Evolutionary conservation across 2,888 invertebrate genomes (phyloP), one percentile per base, ranked within the genome.

Genomic region (Adelognathus sp.): DNA sequence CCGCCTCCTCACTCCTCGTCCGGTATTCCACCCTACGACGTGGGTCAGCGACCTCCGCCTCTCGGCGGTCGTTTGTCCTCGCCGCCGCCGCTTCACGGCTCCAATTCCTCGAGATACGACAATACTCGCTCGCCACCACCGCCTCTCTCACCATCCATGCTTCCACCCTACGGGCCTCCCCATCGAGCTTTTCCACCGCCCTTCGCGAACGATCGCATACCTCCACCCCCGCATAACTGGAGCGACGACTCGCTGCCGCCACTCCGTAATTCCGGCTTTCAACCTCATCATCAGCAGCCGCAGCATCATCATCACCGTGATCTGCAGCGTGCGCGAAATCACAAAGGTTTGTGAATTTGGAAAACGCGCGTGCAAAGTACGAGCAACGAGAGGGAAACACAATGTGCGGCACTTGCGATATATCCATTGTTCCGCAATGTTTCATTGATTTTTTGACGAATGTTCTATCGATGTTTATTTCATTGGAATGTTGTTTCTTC

Each of bases 51-150:
- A 54, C 92, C 92, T 9, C 92, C 92, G 3, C 92, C 92, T 7
- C 86, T 92, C 21, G 91, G 91, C 50, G 91, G 89, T 27, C 87
- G 90, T 44, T 84, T 91, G 70, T 89, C 92, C 14, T 90, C 91
- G 39, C 93, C 95, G 78, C 94, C 95, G 58, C 94, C 95, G 50
- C 81, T 52, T 94, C 77, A 93, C 94, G 86, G 94, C 94, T 69
- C 94, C 93, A 63, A 93, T 93, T 60, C 92, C 18, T 80, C 83
- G 18, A 85, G 89, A 79, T 89, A 87, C 46, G 87, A 87, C 18
- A 83, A 81, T 64, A 79, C 85, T 16, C 76, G 85, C 36, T 89
- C 89, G 0, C 88, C 90, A 9, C 90, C 90, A 5, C 89, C 88
- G 18, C 89, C 87, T 11, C 80, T 89, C 18, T 88, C 89, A 31